Conservation (phyloP, 2,888 invertebrate genomes). For the Oscheius sp. region DNA sequence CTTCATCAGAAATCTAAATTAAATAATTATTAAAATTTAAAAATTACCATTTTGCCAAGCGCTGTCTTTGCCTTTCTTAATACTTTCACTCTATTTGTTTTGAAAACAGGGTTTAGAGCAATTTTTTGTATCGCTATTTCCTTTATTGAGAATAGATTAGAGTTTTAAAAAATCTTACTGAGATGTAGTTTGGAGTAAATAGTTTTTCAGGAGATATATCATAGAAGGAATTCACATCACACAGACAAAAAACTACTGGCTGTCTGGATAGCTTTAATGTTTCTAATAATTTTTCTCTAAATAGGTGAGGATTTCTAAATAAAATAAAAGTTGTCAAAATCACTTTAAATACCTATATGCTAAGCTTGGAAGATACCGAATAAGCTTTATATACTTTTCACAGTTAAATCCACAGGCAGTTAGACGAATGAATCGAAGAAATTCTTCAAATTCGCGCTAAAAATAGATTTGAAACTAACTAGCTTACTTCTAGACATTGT, state of each 20-base stretch:
- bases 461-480: slow-evolving; percentile 2
- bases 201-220: neutral
- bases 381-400: neutral
- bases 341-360: neutral
- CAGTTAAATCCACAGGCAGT: neutral
- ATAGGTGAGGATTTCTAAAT: neutral
- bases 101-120: neutral
- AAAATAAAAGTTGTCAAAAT: neutral
- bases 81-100: neutral
- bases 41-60: neutral
- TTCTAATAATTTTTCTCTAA: neutral
- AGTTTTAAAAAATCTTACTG: neutral
- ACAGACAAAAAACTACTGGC: slow-evolving; percentile 19
- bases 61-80: neutral
- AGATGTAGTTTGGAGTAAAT: neutral
- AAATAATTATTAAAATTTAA: neutral
- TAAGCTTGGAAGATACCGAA: slow-evolving; percentile 1
- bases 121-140: neutral
- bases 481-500: neutral
- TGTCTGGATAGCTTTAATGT: neutral
- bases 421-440: slow-evolving; percentile 9
- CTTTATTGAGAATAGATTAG: too few relatives aligned
- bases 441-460: neutral
- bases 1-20: neutral
- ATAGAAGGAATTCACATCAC: slow-evolving; percentile 14